Evolutionary conservation across 2,113 vertebrate species (phyloP), one percentile per base, ranked within the genome.

Genomic region (Choloepus hoffmanni): DNA sequence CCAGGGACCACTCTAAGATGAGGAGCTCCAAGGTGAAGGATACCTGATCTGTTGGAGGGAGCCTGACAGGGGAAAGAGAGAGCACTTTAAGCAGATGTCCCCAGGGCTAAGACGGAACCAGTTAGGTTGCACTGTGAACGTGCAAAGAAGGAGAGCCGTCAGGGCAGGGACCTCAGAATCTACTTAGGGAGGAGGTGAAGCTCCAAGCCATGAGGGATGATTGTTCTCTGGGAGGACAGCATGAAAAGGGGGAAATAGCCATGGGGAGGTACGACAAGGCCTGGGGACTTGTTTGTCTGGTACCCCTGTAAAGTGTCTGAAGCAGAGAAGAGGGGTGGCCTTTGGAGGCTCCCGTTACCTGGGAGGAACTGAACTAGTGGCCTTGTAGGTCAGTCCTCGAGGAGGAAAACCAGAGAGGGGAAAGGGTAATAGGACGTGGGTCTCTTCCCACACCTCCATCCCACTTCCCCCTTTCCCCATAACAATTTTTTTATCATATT

Each of bases 91-190:
- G 9, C 21, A 5, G 6, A 23, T 23, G 8, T 72, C 63, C 45
- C 13, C 0, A 3, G 16, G 81, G 23, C 26, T 18, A 2, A 43
- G 58, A 50, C 19, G 7, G 5, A 50, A 23, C 26, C 24, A 4
- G 30, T 9, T 36, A 2, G 12, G 70, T 55, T 55, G 48, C 11
- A 1, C 58, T 67, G 43, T 1, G 28, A 19, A 10, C 1, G 2
- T 24, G 24, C 24, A 18, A 63, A 33, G 43, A 68, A 0, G 18
- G 8, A 63, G 3, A 40, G 6, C 0, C 1, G 73, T 70, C 68
- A n/a, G 0, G 10, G 36, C 5, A 0, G 4, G 55, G 2, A 21
- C 11, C 28, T 36, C 36, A n/a, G 68, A 48, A 28, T 1, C 21
- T 15, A 33, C 26, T 3, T 0, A 4, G 55, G 1, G 7, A 62